Base-by-base conservation (phyloP, 2,888 invertebrate species). In the Hypercompe scribonia region DNA sequence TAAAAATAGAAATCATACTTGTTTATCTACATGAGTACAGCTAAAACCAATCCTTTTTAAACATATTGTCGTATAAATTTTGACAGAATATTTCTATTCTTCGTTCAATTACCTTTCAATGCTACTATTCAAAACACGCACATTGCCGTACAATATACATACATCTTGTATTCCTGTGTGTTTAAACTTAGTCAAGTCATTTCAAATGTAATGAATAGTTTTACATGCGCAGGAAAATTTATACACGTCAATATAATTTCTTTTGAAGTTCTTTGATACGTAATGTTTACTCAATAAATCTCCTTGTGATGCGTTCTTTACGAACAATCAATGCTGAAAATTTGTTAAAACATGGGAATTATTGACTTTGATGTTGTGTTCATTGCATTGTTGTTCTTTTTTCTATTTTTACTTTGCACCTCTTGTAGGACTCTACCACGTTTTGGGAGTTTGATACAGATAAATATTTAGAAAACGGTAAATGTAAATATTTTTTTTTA, bases 121-220 rank as follows among this genome's bases (percentile, higher is more conserved):
- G 13, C 13, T 58, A 13, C n/a, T 58, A 13, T 58, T 2, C 13
- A 13, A 50, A 46, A 34, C 65, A 24, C 61, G 15, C 70, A 69
- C 66, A 65, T 61, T 31, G 24, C n/a, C 31, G 86, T 90, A 91
- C 88, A 87, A 91, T 90, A 93, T 92, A n/a, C n/a, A n/a, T n/a
- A 92, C 94, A 94, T 93, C 90, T 92, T 88, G 86, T 87, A 89
- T 89, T 90, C 90, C 91, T 93, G 94, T 94, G 93, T 91, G 87
- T 79, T 76, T 82, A 84, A 92, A 90, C 87, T 90, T 92, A 90
- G 90, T 89, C 92, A 92, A 91, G 90, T 89, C 89, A 91, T 90
- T 90, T 85, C 84, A 88, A 88, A 90, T 88, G 91, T 92, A 93
- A 94, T 94, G 92, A 94, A 94, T 93, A 89, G 91, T 88, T 90